A percentile compares a stretch with the other conserved stretches of the same genome.
phyloP scores from a whole-genome alignment of 2,113 vertebrate species.

The Syngnathus scovelli region DNA sequence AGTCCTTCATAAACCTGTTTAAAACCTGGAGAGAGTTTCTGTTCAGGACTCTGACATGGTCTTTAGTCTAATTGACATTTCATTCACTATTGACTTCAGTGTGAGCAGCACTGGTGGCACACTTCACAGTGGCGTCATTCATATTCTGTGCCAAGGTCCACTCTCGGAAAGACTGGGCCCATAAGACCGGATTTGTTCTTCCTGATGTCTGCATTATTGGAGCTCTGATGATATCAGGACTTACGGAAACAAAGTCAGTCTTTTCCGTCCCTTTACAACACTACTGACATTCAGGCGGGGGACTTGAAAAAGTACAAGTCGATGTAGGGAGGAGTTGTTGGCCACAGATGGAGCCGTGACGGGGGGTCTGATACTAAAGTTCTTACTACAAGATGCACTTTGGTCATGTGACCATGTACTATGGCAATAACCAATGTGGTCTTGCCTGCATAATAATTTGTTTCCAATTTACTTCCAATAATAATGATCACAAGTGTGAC shows the following conservation, averaged over 20 bases:
- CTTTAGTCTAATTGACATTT: constrained; percentile 31
- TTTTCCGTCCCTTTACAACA: constrained; percentile 30
- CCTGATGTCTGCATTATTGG: constrained; percentile 35
- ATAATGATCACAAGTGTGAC: neutral
- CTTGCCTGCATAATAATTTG: neutral
- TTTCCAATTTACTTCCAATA: neutral
- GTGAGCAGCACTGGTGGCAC: constrained; percentile 11
- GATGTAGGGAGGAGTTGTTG: constrained; percentile 13
- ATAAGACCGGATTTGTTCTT: constrained; percentile 56
- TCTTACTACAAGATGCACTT: neutral
- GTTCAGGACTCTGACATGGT: neutral
- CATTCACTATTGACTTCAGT: constrained; percentile 29
- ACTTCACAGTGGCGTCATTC: constrained; percentile 54
- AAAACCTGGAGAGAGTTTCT: constrained; percentile 5
- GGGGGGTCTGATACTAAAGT: constrained; percentile 13
- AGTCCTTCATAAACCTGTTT: neutral
- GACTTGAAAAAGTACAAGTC: constrained; percentile 13
- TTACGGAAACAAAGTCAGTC: constrained; percentile 44
- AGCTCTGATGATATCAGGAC: constrained; percentile 41
- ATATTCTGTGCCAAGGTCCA: constrained; percentile 36
- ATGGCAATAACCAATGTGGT: neutral
- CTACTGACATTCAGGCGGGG: constrained; percentile 50
- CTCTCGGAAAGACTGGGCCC: constrained; percentile 36
- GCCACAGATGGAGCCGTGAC: neutral
- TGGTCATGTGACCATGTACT: neutral